These are phyloP conservation scores for Sminthurinus aureus DNA, from an alignment of 2,888 invertebrate genomes.

Conservation along the genomic window DNA sequence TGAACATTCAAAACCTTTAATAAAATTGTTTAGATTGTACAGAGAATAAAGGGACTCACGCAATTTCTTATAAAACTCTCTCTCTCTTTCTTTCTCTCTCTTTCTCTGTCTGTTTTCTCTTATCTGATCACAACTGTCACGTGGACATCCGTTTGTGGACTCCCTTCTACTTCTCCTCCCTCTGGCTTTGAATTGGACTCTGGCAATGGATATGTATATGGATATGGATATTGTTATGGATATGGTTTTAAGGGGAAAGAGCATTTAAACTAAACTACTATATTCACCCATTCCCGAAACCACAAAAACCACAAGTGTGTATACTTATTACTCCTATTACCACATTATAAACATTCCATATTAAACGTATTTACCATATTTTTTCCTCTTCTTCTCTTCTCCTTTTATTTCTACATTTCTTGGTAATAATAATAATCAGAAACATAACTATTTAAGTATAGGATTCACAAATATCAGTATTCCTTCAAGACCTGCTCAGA, in stretches of 20 bases:
- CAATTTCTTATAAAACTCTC: constrained; percentile 54
- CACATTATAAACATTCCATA: constrained; percentile 2
- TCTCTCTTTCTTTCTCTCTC: constrained; percentile 36
- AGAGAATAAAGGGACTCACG: constrained; percentile 43
- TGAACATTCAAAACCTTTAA: constrained; percentile 49
- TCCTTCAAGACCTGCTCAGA: no score
- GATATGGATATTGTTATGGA: neutral
- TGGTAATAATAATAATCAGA: neutral
- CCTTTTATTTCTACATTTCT: constrained; percentile 23
- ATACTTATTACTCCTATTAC: neutral
- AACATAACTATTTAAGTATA: constrained; percentile 22
- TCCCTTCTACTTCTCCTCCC: constrained; percentile 44
- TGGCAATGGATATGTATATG: no score
- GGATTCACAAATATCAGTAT: no score
- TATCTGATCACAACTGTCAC: constrained; percentile 58
- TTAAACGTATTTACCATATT: constrained; percentile 14
- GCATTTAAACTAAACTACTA: neutral
- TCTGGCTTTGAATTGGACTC: constrained; percentile 38
- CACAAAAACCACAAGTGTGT: neutral
- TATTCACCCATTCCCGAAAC: neutral
- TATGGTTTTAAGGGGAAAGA: no score
- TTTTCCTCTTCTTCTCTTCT: constrained; percentile 41
- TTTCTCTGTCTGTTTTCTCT: constrained; percentile 30
- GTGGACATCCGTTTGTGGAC: constrained; percentile 57
- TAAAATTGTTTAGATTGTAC: constrained; percentile 57